Evolutionary conservation across 2,797 vertebrate genomes (phyloP).

Genomic region (Botia almorhae): DNA sequence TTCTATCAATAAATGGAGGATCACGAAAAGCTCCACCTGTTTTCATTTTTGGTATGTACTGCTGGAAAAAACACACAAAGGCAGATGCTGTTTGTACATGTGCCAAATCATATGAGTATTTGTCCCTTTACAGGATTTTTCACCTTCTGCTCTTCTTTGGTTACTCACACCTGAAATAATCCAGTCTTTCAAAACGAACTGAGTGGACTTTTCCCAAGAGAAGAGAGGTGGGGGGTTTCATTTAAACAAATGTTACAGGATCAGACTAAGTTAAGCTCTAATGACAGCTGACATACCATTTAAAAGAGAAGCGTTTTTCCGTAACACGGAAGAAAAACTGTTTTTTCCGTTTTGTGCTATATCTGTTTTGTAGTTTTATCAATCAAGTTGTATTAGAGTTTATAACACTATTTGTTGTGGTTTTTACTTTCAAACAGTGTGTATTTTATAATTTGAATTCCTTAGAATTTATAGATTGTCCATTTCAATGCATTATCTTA

Average conservation of each 20-base stretch:
- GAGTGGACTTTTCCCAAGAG: background rate
- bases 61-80: background rate
- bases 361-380: too few species aligned
- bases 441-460: too few species aligned
- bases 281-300: too few species aligned
- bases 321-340: too few species aligned
- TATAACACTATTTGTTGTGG: background rate
- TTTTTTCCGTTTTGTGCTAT: background rate
- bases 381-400: too few species aligned
- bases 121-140: conserved; percentile 25
- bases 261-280: too few species aligned
- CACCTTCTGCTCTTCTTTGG: background rate
- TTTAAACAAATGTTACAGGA: too few species aligned
- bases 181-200: conserved; percentile 6
- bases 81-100: conserved; percentile 4
- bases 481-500: too few species aligned
- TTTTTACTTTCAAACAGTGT: background rate
- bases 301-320: too few species aligned
- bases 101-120: conserved; percentile 1
- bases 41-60: conserved; percentile 10
- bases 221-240: too few species aligned
- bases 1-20: conserved; percentile 80
- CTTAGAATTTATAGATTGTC: too few species aligned
- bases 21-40: conserved; percentile 62
- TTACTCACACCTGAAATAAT: conserved; percentile 16